Evolutionary conservation across 1,140 invertebrate genomes (phyloP), one percentile per base, ranked within the genome.

Genomic region (Chionoecetes opilio): DNA sequence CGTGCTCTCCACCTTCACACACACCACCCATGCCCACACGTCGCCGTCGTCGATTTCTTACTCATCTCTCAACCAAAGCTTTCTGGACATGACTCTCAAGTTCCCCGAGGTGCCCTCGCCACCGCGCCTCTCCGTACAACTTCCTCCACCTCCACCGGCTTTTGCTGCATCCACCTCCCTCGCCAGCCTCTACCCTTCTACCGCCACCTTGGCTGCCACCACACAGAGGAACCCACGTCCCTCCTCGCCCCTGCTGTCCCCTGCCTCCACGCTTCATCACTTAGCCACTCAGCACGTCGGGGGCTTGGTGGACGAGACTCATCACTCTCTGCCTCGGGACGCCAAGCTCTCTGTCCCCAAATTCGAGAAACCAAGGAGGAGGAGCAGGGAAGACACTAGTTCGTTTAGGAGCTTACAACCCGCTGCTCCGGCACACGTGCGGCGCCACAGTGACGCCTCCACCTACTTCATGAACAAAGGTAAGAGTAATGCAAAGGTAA

Each of bases 221-320:
- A 26, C 37, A 38, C 63, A 75, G 21, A 26, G 37, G 9, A 9
- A 41, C 88, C 38, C 92, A 0, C 32, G 84, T 29, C 38, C 92
- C 37, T 86, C 84, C 92, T 82, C 87, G 9, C 93, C 93, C 0
- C 87, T 82, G 46, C 94, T 91, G 17, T 37, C 89, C 29, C 91
- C 94, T 8, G 34, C 89, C 82, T 84, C 90, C 41, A 92, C 94
- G 29, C 89, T 95, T 2, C 90, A 75, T 53, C 46, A 88, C 35
- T 75, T 95, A 32, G 94, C 90, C 9, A 87, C 90, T 17, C 94
- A 95, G 82, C 94, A 92, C 46, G 89, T 92, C 31, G 94, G 94
- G 0, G 94, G 94, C 14, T 31, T 95, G 34, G 31, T 87, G 84
- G 90, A 95, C 3, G 35, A n/a, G 34, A 82, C 35, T 21, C 41